Base-by-base conservation (phyloP, 1,140 invertebrate genomes). In the Bombus huntii region DNA sequence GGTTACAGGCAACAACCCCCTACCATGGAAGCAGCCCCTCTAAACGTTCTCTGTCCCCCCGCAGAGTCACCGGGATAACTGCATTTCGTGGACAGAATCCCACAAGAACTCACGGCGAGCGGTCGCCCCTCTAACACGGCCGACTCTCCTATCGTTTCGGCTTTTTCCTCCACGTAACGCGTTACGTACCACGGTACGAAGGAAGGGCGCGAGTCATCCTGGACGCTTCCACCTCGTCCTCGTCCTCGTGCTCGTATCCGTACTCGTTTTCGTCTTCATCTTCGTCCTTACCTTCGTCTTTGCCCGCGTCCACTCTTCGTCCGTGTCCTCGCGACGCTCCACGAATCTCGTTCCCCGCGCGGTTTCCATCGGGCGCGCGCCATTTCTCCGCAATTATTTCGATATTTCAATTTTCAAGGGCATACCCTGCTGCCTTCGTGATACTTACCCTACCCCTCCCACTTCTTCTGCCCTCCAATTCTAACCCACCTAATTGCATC, bases 61-160 rank as follows among this genome's bases (percentile, higher is more conserved):
- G 85, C 88, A 84, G 83, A 92, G 92, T 94, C 93, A 92, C 91
- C 87, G 88, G 92, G 93, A 93, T 95, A 95, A 95, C 94, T 95
- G 92, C 94, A 94, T 95, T 95, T 95, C 93, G 93, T 90, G 93
- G 93, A 93, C 94, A 95, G 94, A 95, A 95, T 94, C 94, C 94
- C 93, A 93, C 94, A 95, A 95, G 94, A 94, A 95, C 93, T 95
- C 94, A 93, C 92, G 92, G 92, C 92, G 94, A 95, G 85, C 93
- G 91, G 94, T 94, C 84, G 91, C 92, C 92, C 93, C 91, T 90
- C 89, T 89, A 87, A 87, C 81, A 87, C 83, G 88, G 79, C 83
- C 78, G 78, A 89, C 88, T 87, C 83, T 76, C 77, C 85, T 84
- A 86, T 90, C 89, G 88, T 89, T 81, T 81, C 88, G 85, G 78